A percentile compares a stretch with the other conserved stretches of the same genome.
Evolutionary conservation across 2,797 vertebrate genomes (phyloP).

Genomic region (Gobio occitaniae): DNA sequence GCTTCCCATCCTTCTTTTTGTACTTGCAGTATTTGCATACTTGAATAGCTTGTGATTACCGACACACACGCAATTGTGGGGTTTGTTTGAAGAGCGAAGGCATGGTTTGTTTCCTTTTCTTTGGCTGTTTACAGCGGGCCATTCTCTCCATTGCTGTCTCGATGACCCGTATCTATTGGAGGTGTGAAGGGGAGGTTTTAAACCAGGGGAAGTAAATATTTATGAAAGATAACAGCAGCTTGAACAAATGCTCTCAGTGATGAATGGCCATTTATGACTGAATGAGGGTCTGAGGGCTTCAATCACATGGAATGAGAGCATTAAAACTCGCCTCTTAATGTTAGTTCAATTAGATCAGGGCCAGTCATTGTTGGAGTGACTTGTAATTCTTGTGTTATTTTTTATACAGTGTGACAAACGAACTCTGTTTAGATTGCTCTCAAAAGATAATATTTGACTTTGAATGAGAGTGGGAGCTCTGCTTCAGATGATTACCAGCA

Average conservation of each 20-base stretch:
- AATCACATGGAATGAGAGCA: slow-evolving; percentile 3
- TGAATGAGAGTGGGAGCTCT: background rate
- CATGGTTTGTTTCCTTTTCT: slow-evolving; percentile 43
- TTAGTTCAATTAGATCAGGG: background rate
- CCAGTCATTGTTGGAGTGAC: background rate
- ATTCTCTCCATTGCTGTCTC: slow-evolving; percentile 42
- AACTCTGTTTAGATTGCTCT: background rate
- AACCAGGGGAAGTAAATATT: slow-evolving; percentile 73
- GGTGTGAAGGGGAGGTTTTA: slow-evolving; percentile 66
- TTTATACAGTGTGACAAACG: background rate
- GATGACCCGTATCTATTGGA: slow-evolving; percentile 39
- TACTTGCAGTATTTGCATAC: slow-evolving; percentile 41
- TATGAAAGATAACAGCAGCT: slow-evolving; percentile 71
- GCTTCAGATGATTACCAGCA: background rate
- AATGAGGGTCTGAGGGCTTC: slow-evolving; percentile 49
- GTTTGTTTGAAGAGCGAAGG: slow-evolving; percentile 43
- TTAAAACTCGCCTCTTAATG: background rate
- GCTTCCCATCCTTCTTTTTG: slow-evolving; percentile 39
- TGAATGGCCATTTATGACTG: slow-evolving; percentile 68
- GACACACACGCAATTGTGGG: slow-evolving; percentile 23
- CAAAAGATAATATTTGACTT: background rate
- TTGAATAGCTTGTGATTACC: slow-evolving; percentile 20
- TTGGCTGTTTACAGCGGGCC: slow-evolving; percentile 46
- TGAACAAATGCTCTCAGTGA: slow-evolving; percentile 62
- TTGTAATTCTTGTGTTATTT: background rate